Conservation (phyloP, 2,113 vertebrate species). For the Genyomyrus donnyi region DNA sequence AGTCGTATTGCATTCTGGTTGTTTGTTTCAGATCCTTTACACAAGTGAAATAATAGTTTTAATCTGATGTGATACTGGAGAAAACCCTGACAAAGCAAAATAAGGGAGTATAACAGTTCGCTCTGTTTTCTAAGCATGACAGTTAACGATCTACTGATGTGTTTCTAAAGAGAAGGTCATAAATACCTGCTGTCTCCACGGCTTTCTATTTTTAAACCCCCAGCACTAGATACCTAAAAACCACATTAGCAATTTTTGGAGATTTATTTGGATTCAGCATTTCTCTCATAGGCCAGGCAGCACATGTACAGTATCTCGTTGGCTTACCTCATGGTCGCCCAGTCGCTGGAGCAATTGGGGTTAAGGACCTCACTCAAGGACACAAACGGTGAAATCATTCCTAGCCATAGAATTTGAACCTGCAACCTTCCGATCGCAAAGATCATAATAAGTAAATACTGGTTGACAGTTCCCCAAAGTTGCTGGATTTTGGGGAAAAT, state of each 20-base stretch:
- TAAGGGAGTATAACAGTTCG: not conserved
- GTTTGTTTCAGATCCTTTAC: not conserved
- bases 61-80: not conserved
- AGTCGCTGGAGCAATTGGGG: constrained; percentile 31
- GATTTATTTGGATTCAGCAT: constrained; percentile 20
- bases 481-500: not conserved
- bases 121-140: not conserved
- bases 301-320: not conserved
- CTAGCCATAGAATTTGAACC: not conserved
- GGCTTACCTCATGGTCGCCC: constrained; percentile 36
- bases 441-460: not conserved
- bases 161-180: constrained; percentile 18
- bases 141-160: not conserved
- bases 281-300: constrained; percentile 22
- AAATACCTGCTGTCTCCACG: constrained; percentile 12
- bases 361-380: not conserved
- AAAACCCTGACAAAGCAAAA: not conserved
- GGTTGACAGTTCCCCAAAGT: not conserved
- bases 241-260: constrained; percentile 8
- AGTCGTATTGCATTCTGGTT: not conserved
- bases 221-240: not conserved
- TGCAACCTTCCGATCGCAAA: not conserved
- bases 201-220: constrained; percentile 31
- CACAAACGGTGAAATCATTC: not conserved
- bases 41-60: not conserved